A percentile compares a stretch with the other conserved stretches of the same genome.
Evolutionary conservation across 2,113 vertebrate genomes (phyloP).

Genomic region (Cebus imitator): DNA sequence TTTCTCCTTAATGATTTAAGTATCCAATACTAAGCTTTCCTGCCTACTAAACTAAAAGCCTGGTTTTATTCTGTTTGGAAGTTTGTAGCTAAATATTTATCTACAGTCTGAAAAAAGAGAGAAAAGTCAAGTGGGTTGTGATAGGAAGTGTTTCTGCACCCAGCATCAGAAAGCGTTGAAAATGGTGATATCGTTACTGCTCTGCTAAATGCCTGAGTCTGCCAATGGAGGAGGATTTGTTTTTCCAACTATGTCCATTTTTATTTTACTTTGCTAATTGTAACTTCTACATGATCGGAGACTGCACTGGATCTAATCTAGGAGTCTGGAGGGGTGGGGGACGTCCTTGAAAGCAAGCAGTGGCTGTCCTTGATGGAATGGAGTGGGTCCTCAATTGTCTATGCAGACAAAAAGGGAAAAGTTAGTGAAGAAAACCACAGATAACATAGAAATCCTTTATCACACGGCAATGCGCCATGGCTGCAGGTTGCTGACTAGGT

Average conservation of each 20-base stretch:
- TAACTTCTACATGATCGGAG: neutral
- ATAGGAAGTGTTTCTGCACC: neutral
- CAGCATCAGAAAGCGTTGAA: neutral
- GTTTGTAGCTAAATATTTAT: slow-evolving; percentile 56
- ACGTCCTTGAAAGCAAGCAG: neutral
- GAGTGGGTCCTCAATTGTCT: neutral
- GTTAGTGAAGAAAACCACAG: neutral
- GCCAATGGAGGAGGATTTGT: neutral
- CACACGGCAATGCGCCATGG: neutral
- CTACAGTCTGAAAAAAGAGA: neutral
- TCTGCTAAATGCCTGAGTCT: neutral
- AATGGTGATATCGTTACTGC: neutral
- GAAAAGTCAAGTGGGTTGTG: neutral
- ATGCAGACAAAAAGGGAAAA: neutral
- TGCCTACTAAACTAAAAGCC: slow-evolving; percentile 59
- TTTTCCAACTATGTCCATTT: neutral
- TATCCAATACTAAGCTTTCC: slow-evolving; percentile 25
- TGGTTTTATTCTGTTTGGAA: slow-evolving; percentile 54
- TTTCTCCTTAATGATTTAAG: slow-evolving; percentile 58
- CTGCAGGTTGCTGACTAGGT: neutral
- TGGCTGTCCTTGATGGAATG: neutral
- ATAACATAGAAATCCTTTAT: neutral
- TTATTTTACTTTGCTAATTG: neutral
- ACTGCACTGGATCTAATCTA: neutral
- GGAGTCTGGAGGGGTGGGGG: neutral